These are phyloP conservation scores for Nemopilema nomurai DNA, from an alignment of 30 jellyfish, hydroid and myxozoan species.

Conservation along the genomic window DNA sequence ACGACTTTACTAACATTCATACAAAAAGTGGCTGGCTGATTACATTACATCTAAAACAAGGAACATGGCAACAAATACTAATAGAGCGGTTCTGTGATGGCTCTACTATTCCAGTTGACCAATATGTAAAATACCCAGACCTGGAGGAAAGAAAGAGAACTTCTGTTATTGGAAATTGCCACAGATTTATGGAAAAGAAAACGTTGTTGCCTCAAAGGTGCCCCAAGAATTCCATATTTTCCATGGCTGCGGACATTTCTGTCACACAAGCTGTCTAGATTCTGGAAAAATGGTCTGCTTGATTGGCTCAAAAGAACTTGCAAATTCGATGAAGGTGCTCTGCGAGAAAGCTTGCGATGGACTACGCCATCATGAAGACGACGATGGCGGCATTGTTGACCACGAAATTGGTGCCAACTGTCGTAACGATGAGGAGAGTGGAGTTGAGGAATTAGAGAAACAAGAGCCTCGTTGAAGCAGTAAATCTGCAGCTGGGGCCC, in stretches of 20 bases:
- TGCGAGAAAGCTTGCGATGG: conserved; percentile 6
- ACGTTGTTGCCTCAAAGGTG: not conserved
- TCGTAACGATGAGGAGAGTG: not conserved
- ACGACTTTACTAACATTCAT: too few relatives aligned
- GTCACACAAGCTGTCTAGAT: conserved; percentile 12
- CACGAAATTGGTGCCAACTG: not conserved
- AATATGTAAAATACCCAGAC: too few relatives aligned
- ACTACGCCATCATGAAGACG: not conserved
- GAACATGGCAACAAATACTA: too few relatives aligned
- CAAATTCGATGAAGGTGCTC: not conserved
- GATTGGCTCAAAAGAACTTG: conserved; percentile 8
- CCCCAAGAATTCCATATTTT: conserved; percentile 7
- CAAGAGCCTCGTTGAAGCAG: not conserved
- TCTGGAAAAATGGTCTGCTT: conserved; percentile 4
- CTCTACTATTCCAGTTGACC: too few relatives aligned
- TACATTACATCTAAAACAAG: too few relatives aligned
- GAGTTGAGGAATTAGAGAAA: not conserved
- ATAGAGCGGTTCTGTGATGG: too few relatives aligned
- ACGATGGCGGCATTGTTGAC: not conserved
- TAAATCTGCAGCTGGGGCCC: not conserved
- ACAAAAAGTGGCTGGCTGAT: too few relatives aligned
- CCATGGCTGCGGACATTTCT: conserved; percentile 49
- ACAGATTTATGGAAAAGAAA: conserved; percentile 13
- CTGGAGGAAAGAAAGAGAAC: not conserved
- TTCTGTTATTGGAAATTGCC: conserved; percentile 4